These are phyloP conservation scores for Melitaea athalia DNA, from an alignment of 2,888 invertebrate species.

Conservation along the genomic window DNA sequence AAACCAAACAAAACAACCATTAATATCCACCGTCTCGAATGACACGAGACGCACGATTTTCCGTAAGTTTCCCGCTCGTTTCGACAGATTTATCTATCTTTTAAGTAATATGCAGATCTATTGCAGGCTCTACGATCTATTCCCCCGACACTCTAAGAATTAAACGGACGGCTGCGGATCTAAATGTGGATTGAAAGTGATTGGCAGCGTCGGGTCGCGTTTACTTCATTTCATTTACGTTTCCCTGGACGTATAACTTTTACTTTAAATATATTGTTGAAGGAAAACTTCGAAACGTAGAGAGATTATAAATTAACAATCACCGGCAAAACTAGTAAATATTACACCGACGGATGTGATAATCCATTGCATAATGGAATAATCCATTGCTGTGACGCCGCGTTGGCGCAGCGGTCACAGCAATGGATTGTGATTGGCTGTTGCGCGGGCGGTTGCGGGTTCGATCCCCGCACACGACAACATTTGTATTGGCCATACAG, in stretches of 20 bases:
- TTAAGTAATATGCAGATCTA: slow-evolving; percentile 9
- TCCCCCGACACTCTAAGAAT: slow-evolving; percentile 11
- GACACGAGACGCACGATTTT: slow-evolving; percentile 17
- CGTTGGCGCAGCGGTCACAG: too few species aligned
- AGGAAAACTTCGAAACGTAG: neutral
- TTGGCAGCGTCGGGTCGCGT: slow-evolving; percentile 15
- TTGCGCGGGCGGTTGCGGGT: too few species aligned
- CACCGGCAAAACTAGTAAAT: neutral
- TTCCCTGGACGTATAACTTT: slow-evolving; percentile 14
- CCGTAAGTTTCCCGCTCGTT: neutral
- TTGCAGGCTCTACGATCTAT: slow-evolving; percentile 7
- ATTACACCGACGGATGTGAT: too few species aligned
- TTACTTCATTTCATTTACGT: slow-evolving; percentile 6
- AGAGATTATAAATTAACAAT: neutral
- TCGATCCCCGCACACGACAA: too few species aligned
- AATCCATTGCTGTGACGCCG: too few species aligned
- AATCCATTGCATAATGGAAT: too few species aligned
- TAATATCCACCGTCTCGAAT: neutral
- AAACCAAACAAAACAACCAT: neutral
- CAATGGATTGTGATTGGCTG: too few species aligned
- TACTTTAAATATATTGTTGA: slow-evolving; percentile 6
- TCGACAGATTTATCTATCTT: slow-evolving; percentile 9
- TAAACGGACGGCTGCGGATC: neutral
- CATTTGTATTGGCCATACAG: too few species aligned
- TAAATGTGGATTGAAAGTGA: slow-evolving; percentile 9